Base-by-base conservation (phyloP, 2,888 invertebrate genomes). In the Orchesellides sinensis region DNA sequence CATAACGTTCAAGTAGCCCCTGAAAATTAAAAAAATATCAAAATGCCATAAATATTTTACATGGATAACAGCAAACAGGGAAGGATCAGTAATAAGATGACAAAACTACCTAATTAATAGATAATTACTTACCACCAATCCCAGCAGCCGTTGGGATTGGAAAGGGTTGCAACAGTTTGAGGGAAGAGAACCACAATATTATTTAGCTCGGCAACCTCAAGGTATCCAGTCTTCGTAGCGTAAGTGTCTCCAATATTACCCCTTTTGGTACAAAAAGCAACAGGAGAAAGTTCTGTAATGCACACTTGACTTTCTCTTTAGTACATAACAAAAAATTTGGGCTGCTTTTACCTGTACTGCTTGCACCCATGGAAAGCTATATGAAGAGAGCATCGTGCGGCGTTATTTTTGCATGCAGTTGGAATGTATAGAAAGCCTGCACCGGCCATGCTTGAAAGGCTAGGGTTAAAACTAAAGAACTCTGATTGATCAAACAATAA, bases 341-440 rank as follows among this genome's bases (percentile, higher is more conserved):
- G 2, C 2, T 2, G 40, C 10, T 40, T 8, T 73, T 80, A 87
- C 88, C 74, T 84, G 68, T 83, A 63, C 74, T 88, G 88, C 17
- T 63, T 27, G 68, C 88, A 88, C 10, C 88, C 88, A 61, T 88
- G 88, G 66, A 87, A 87, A 21, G 82, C 87, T 52, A 88, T 86
- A 54, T 88, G 88, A 14, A 88, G 68, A 17, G 81, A 49, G 70
- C 88, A 88, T n/a, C 19, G 35, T 12, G 47, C 75, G 0, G 77
- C 73, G 19, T 68, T 70, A 63, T 80, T 70, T 35, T 63, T 49
- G 74, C 88, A 88, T 10, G 69, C 84, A 2, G 81, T 73, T n/a
- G 88, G 88, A 52, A 88, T 75, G 49, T 88, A 88, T 6, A 87
- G 52, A 77, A 49, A 88, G 14, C 85, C 85, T 56, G 29, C n/a